phyloP scores from a whole-genome alignment of 2,113 vertebrate species.

The Amphilophus citrinellus region DNA sequence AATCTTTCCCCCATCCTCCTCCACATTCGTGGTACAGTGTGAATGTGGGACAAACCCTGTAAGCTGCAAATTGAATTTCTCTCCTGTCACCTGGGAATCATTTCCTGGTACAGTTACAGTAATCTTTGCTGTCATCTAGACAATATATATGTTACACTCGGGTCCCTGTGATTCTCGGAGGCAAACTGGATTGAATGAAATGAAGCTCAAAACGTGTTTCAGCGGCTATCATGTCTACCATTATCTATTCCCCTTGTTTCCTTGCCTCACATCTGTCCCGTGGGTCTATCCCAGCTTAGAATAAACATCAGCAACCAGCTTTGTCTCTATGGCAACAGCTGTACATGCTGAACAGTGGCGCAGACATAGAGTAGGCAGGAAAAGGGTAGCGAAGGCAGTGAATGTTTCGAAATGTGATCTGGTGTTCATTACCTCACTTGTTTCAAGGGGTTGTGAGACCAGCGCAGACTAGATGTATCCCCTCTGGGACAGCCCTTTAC shows the following conservation, averaged over 20 bases:
- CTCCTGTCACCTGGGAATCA: constrained; percentile 1
- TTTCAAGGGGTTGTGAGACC: background rate
- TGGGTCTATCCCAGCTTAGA: constrained; percentile 73
- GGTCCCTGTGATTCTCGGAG: background rate
- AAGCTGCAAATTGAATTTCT: constrained; percentile 33
- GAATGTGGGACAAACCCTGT: constrained; percentile 36
- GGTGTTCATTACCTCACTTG: background rate
- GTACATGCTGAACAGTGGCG: constrained; percentile 42
- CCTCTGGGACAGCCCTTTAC: background rate
- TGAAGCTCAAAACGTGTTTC: background rate
- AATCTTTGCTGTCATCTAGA: background rate
- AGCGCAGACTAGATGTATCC: background rate
- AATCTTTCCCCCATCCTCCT: constrained; percentile 3
- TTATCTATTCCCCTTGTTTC: constrained; percentile 40
- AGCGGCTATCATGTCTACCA: constrained; percentile 23
- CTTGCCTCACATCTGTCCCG: constrained; percentile 60
- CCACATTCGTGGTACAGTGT: constrained; percentile 8
- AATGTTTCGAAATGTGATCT: background rate
- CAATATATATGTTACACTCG: background rate
- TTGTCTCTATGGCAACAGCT: constrained; percentile 81
- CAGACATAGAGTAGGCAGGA: constrained; percentile 10
- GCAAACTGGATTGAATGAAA: constrained; percentile 7
- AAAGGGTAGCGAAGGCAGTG: background rate
- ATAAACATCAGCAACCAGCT: constrained; percentile 75
- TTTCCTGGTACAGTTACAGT: background rate